Evolutionary conservation across 2,888 invertebrate species (phyloP).

Genomic region (Empis livida): DNA sequence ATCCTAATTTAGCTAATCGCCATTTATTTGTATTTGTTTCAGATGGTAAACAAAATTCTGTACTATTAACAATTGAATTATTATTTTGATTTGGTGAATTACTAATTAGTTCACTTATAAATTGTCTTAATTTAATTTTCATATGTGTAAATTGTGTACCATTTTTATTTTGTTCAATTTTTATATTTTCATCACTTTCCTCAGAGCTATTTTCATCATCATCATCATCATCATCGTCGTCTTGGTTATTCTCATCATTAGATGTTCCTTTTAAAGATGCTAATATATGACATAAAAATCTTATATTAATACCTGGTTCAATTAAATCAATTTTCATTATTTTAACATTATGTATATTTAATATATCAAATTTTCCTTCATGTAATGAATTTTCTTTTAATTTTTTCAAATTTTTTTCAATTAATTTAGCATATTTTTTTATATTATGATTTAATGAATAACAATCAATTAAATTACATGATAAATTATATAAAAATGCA

Average conservation of each 20-base stretch:
- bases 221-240: no score
- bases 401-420: conserved; percentile 9
- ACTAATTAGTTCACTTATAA: conserved; percentile 14
- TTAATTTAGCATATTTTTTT: conserved; percentile 8
- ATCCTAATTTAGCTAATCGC: conserved; percentile 31
- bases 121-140: conserved; percentile 10
- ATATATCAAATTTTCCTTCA: conserved; percentile 11
- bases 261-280: conserved; percentile 24
- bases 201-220: conserved; percentile 23
- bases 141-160: not conserved
- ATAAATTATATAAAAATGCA: conserved; percentile 22
- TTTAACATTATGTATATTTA: conserved; percentile 35
- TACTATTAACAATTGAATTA: conserved; percentile 20
- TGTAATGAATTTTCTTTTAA: conserved; percentile 9
- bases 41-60: conserved; percentile 26
- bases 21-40: conserved; percentile 16
- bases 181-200: conserved; percentile 16
- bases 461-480: conserved; percentile 5
- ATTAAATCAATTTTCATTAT: conserved; percentile 40
- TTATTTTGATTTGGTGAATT: conserved; percentile 6
- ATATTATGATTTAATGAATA: conserved; percentile 4
- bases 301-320: conserved; percentile 7
- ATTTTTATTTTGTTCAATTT: not conserved
- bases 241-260: conserved; percentile 34
- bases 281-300: conserved; percentile 22